Evolutionary conservation across 2,113 vertebrate species (phyloP).

Genomic region (Arizona elegans): DNA sequence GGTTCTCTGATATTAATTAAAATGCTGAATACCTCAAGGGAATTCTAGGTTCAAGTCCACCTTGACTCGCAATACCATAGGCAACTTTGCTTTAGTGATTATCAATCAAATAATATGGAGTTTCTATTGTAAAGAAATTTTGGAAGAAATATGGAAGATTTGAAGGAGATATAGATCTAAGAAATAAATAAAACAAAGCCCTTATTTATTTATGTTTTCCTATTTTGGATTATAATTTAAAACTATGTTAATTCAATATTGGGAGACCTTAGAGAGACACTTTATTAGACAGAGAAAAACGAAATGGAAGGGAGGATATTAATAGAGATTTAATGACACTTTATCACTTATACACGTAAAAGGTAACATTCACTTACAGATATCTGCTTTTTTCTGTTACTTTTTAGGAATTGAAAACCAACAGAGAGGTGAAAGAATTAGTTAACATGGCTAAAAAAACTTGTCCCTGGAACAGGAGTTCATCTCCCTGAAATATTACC

Average conservation of each 20-base stretch:
- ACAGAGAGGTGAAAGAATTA: slow-evolving; percentile 14
- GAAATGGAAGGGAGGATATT: background rate
- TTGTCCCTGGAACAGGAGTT: background rate
- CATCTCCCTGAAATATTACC: slow-evolving; percentile 13
- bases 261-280: background rate
- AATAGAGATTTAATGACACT: background rate
- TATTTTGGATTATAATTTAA: background rate
- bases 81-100: background rate
- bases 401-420: slow-evolving; percentile 46
- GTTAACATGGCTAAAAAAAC: background rate
- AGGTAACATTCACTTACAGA: background rate
- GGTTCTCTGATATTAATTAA: background rate
- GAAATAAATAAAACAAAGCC: background rate
- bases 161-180: background rate
- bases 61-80: background rate
- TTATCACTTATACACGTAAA: background rate
- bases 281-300: background rate
- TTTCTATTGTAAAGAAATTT: background rate
- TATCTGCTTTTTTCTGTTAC: background rate
- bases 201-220: background rate
- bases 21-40: background rate
- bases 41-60: background rate
- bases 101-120: background rate
- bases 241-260: background rate
- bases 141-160: background rate